Percentiles rank a stretch among this genome's conserved stretches.
These are phyloP conservation scores for pig (Sus scrofa) DNA, from an alignment of 2,113 vertebrate genomes.

Conservation along the genomic window T2T-Sscrofa CM000822.6:13009001-13009500, in stretches of 20 bases:
- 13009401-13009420: not conserved
- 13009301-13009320: not conserved
- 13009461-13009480: not conserved
- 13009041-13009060: not conserved
- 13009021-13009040: not conserved
- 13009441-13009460: not conserved
- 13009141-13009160: not conserved
- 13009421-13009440: not conserved
- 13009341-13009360: not conserved
- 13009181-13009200: not conserved
- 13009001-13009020: not conserved
- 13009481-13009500: not conserved
- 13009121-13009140: not conserved
- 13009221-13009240: not conserved
- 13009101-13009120: not conserved
- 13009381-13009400: conserved; percentile 1
- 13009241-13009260: not conserved
- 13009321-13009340: not conserved
- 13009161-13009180: not conserved
- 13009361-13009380: not conserved
- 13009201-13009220: not conserved
- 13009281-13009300: not conserved
- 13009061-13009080: not conserved
- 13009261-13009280: not conserved
- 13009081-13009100: not conserved